phyloP scores from a whole-genome alignment of 2,888 invertebrate species.

The Portevinia maculata region DNA sequence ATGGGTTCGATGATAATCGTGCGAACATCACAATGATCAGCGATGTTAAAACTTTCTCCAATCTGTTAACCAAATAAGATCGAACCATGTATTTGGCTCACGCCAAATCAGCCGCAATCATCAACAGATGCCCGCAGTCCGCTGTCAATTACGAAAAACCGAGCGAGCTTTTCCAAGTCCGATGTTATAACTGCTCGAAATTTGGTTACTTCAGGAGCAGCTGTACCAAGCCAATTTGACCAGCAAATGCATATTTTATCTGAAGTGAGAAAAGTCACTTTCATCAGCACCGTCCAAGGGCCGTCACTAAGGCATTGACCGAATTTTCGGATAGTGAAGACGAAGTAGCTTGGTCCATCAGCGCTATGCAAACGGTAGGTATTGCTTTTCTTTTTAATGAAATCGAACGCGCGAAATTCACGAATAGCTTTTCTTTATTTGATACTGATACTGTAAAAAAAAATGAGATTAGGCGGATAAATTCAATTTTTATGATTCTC shows the following conservation, averaged over 20 bases:
- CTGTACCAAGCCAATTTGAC: background rate
- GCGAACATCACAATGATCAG: slow-evolving; percentile 6
- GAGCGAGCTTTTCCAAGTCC: background rate
- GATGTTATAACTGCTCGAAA: slow-evolving; percentile 9
- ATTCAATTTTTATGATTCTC: too few relatives aligned
- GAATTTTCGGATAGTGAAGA: slow-evolving; percentile 1
- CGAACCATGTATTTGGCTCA: background rate
- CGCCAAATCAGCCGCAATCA: too few relatives aligned
- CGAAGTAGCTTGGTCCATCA: slow-evolving; percentile 5
- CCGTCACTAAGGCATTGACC: slow-evolving; percentile 4
- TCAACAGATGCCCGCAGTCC: background rate
- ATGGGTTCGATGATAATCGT: slow-evolving; percentile 8
- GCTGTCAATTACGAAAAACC: background rate
- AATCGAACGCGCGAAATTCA: background rate
- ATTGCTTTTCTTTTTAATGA: background rate
- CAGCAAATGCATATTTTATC: background rate
- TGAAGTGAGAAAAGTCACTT: background rate
- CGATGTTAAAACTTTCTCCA: background rate
- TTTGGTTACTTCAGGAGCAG: background rate
- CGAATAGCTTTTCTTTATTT: slow-evolving; percentile 11
- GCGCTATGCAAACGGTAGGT: too few relatives aligned
- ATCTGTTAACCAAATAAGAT: background rate
- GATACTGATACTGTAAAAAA: too few relatives aligned
- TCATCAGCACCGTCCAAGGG: background rate
- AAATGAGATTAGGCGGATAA: too few relatives aligned